These are phyloP conservation scores for Lepidostoma basale DNA, from an alignment of 1,140 invertebrate genomes.

Conservation along the genomic window DNA sequence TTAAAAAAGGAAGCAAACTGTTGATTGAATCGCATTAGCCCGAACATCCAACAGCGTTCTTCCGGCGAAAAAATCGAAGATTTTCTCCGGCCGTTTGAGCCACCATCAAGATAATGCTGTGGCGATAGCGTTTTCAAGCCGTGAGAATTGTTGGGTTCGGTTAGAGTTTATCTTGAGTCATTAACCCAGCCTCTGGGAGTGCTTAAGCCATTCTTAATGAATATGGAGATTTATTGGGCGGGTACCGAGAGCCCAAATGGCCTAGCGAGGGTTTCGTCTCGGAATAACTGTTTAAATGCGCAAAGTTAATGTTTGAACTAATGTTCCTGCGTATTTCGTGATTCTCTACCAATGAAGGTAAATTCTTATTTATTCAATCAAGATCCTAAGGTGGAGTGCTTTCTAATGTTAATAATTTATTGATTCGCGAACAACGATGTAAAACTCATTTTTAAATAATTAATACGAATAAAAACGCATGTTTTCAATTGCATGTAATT, in stretches of 20 bases:
- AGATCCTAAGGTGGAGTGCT: too few species aligned
- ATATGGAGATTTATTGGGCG: constrained; percentile 44
- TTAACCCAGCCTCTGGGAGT: constrained; percentile 43
- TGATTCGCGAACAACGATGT: too few species aligned
- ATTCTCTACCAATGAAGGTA: too few species aligned
- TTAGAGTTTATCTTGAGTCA: constrained; percentile 43
- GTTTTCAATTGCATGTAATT: too few species aligned
- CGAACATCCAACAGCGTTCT: neutral
- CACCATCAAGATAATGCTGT: constrained; percentile 1
- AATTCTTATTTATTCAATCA: too few species aligned
- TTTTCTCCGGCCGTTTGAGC: neutral
- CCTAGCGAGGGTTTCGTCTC: neutral
- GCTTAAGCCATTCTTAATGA: constrained; percentile 44
- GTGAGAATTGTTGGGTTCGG: constrained; percentile 16
- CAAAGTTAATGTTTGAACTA: constrained; percentile 9
- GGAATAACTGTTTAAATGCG: neutral
- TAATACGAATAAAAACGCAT: too few species aligned
- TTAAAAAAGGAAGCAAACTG: too few species aligned
- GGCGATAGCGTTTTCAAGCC: neutral
- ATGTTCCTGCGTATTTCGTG: constrained; percentile 8
- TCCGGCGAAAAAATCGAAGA: neutral
- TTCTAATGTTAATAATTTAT: too few species aligned
- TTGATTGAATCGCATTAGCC: too few species aligned
- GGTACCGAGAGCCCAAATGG: neutral
- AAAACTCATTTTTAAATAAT: too few species aligned